Conservation (phyloP, 2,797 vertebrate species). For the Gymnoscopelus braueri region DNA sequence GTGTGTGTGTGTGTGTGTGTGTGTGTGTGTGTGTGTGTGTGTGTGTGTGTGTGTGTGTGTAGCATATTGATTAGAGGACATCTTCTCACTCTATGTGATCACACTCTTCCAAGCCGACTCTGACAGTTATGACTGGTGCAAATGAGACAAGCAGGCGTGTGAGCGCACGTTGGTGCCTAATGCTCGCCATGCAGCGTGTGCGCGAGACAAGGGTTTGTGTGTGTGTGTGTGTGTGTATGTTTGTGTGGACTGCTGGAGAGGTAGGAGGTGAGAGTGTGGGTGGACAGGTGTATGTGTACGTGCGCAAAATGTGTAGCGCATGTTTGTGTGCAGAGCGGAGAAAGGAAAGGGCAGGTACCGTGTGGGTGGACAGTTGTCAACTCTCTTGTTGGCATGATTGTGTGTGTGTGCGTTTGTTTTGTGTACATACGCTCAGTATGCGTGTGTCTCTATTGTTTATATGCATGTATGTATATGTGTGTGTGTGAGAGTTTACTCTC, state of each 20-base stretch:
- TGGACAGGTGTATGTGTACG: neutral
- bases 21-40: conserved; percentile 1
- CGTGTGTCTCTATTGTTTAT: conserved; percentile 6
- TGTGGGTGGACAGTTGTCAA: neutral
- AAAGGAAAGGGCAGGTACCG: too few species aligned
- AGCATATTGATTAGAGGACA: neutral
- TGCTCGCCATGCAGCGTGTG: too few species aligned
- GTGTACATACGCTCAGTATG: neutral
- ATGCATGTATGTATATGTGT: conserved; percentile 5
- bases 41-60: neutral
- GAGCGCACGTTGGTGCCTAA: neutral
- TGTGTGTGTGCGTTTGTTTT: conserved; percentile 5
- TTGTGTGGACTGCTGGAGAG: neutral
- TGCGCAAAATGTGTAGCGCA: too few species aligned
- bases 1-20: neutral
- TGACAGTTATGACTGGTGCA: conserved; percentile 62
- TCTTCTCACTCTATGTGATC: conserved; percentile 39
- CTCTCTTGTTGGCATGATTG: neutral
- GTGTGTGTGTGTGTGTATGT: neutral
- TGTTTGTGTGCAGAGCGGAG: too few species aligned
- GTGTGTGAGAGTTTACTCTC: conserved; percentile 17
- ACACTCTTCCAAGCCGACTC: conserved; percentile 42
- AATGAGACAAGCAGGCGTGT: conserved; percentile 58
- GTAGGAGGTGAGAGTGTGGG: neutral
- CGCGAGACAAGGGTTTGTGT: conserved; percentile 29